Conservation (phyloP, 2,113 vertebrate species). For the Manacus vitellinus region DNA sequence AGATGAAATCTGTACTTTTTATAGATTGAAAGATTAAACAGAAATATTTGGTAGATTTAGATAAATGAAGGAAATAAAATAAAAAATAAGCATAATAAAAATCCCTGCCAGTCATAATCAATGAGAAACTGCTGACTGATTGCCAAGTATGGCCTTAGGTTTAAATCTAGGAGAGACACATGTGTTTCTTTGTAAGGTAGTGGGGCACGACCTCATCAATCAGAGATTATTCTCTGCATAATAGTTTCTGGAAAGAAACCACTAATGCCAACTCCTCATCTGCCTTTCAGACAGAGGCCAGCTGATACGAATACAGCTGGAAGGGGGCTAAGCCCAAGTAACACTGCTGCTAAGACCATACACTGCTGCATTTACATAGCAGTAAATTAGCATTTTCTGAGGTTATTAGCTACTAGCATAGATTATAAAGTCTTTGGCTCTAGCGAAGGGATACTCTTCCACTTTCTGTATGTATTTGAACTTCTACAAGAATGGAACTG, state of each 20-base stretch:
- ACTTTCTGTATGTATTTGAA: neutral
- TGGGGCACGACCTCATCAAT: conserved; percentile 53
- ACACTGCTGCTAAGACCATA: neutral
- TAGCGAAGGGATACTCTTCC: neutral
- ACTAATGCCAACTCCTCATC: neutral
- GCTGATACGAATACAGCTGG: neutral
- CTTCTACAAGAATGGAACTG: neutral
- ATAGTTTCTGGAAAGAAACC: conserved; percentile 44
- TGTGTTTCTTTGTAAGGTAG: conserved; percentile 56
- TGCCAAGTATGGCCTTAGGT: conserved; percentile 20
- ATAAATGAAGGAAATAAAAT: conserved; percentile 40
- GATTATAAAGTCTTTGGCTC: neutral
- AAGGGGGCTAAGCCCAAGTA: neutral
- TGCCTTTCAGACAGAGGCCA: conserved; percentile 16
- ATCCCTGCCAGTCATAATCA: conserved; percentile 47
- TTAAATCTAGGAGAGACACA: conserved; percentile 21
- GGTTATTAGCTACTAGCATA: neutral
- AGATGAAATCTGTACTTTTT: conserved; percentile 21
- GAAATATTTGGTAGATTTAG: conserved; percentile 19
- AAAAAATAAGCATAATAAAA: conserved; percentile 56
- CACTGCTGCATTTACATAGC: neutral
- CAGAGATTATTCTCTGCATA: conserved; percentile 65
- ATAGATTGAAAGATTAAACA: conserved; percentile 22
- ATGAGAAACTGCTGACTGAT: conserved; percentile 48
- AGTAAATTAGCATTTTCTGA: neutral